Base-by-base conservation (phyloP, 2,888 invertebrate genomes). In the Platycheirus albimanus region DNA sequence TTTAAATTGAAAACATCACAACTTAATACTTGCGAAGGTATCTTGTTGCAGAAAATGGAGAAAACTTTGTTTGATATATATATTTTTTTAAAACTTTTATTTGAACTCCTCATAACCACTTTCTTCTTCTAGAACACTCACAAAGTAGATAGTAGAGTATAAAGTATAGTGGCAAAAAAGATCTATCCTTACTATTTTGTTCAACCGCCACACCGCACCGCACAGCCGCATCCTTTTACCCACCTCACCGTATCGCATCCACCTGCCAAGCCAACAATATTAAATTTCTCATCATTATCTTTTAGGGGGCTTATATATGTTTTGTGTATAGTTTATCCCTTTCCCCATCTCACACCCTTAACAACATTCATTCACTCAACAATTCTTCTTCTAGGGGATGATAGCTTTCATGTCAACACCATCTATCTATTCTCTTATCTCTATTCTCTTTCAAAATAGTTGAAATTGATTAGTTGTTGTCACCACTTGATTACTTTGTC, bases 391-490 rank as follows among this genome's bases (percentile, higher is more conserved):
- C 5, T 11, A 15, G n/a, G 17, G 10, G 17, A n/a, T 30, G n/a
- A 17, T 17, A 45, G 19, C 17, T 4, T 61, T 33, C 17, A 45
- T 61, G 17, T 61, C 61, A 43, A 30, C 61, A 61, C 38, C 43
- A 36, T 13, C 43, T n/a, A 19, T 33, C 19, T 64, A 28, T 13
- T 19, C 17, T 28, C 28, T 28, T 63, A 30, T 38, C 41, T 71
- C 33, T 24, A 56, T 41, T 56, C 66, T 61, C 30, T n/a, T 28
- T 38, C 24, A 8, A 43, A 54, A 49, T 67, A 71, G 77, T 81
- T 81, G 71, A 74, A 83, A 83, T 83, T 83, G 83, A 83, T 83
- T 78, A 78, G 83, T 83, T 74, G 83, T 72, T 83, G 78, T 83
- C 83, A 83, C 67, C 83, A 74, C 83, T 78, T 72, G 83, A 83